Conservation (phyloP, 2,797 vertebrate species). For the Rhadinocentrus ornatus region DNA sequence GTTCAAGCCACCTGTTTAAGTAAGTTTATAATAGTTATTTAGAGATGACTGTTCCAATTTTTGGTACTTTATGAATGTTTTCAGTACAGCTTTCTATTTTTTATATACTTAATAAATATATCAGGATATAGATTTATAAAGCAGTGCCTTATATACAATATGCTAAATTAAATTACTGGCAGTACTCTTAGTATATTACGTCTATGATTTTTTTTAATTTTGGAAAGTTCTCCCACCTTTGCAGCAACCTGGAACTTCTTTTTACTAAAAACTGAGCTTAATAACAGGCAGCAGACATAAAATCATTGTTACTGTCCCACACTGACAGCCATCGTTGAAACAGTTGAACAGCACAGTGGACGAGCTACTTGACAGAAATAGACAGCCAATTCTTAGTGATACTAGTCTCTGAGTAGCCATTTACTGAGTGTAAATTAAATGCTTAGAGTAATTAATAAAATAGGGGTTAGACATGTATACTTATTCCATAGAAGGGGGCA, state of each 20-base stretch:
- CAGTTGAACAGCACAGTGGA: not conserved
- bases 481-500: not conserved
- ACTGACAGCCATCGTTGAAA: slow-evolving; percentile 6
- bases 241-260: not conserved
- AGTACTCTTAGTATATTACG: not conserved
- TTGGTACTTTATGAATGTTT: not conserved
- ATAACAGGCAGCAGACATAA: not conserved
- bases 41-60: not conserved
- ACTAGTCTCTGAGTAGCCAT: not conserved
- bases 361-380: not conserved
- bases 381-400: not conserved
- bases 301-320: not conserved
- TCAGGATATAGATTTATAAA: not conserved
- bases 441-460: not conserved
- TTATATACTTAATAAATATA: not conserved
- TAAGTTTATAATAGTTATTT: not conserved
- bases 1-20: not conserved
- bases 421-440: not conserved
- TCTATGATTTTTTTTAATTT: not conserved
- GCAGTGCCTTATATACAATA: not conserved
- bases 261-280: slow-evolving; percentile 3
- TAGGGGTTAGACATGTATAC: not conserved
- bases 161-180: not conserved
- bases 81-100: not conserved
- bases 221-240: not conserved